These are phyloP conservation scores for Lydus trimaculatus DNA, from an alignment of 2,888 invertebrate genomes.

Conservation along the genomic window DNA sequence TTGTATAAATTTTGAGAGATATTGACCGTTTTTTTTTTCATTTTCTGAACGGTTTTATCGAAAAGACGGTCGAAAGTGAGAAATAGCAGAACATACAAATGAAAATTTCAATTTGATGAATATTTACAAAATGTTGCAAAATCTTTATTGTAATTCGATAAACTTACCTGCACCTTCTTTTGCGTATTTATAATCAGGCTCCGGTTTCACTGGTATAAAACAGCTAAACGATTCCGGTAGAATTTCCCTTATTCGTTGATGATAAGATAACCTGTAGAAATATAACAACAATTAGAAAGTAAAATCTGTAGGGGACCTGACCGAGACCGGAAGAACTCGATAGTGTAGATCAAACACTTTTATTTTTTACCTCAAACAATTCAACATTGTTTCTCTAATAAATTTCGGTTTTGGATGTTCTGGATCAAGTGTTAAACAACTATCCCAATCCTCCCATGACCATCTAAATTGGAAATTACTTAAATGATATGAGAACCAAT, in stretches of 20 bases:
- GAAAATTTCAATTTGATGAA: too few relatives aligned
- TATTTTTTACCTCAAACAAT: conserved; percentile 89
- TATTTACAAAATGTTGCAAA: too few relatives aligned
- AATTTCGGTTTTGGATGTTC: conserved; percentile 96
- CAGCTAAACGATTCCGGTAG: conserved; percentile 86
- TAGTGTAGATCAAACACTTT: too few relatives aligned
- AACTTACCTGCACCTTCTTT: conserved; percentile 87
- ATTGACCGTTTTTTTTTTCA: too few relatives aligned
- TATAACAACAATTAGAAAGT: background rate
- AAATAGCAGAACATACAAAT: too few relatives aligned
- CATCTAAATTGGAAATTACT: conserved; percentile 99
- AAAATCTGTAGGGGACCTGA: too few relatives aligned
- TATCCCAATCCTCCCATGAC: conserved; percentile 98
- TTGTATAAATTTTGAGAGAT: too few relatives aligned
- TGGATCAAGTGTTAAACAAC: conserved; percentile 80
- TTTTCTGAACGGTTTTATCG: too few relatives aligned
- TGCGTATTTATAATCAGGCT: conserved; percentile 89
- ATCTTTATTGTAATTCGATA: background rate
- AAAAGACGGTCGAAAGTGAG: too few relatives aligned
- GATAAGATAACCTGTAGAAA: conserved; percentile 81
- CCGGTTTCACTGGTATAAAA: conserved; percentile 85
- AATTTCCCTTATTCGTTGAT: conserved; percentile 91
- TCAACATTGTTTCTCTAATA: conserved; percentile 88
- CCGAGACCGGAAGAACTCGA: too few relatives aligned
- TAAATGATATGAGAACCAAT: conserved; percentile 98